Percentiles rank a stretch among this genome's conserved stretches.
These are phyloP conservation scores for Mus pahari DNA, from an alignment of 2,113 vertebrate species.

Conservation along the genomic window DNA sequence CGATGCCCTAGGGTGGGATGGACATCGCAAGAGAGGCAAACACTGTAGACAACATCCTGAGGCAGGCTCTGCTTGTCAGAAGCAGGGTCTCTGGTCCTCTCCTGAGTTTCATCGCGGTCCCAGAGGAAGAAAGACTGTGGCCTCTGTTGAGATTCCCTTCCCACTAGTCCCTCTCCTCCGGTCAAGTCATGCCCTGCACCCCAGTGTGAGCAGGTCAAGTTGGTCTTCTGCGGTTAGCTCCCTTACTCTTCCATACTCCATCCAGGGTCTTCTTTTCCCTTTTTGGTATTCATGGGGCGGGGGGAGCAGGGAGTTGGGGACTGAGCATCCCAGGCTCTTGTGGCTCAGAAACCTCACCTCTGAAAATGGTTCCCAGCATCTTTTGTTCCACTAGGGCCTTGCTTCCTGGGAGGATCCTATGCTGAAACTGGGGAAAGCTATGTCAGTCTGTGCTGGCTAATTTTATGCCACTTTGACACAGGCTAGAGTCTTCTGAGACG, in stretches of 20 bases:
- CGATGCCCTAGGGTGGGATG: not conserved
- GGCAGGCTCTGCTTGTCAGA: not conserved
- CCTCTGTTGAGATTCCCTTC: not conserved
- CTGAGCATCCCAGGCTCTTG: not conserved
- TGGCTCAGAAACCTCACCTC: not conserved
- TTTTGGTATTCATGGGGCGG: not conserved
- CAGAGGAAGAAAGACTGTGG: rapidly evolving
- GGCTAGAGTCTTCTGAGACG: not conserved
- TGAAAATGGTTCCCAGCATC: not conserved
- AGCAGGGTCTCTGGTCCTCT: not conserved
- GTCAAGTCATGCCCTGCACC: not conserved
- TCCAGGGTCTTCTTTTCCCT: not conserved
- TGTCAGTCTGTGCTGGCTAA: not conserved
- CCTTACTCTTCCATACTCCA: too few relatives aligned
- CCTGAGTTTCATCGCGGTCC: not conserved
- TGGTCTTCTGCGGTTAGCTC: not conserved
- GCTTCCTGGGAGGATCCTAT: not conserved
- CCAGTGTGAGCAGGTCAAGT: not conserved
- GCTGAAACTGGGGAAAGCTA: not conserved
- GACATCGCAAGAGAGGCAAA: not conserved
- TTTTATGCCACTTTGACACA: not conserved
- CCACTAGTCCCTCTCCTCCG: too few relatives aligned
- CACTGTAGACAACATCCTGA: not conserved
- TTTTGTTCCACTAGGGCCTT: not conserved
- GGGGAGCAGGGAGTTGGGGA: too few relatives aligned